Percentiles rank a stretch among this genome's conserved stretches.
These are phyloP conservation scores for Tychaedon coryphoeus DNA, from an alignment of 2,113 vertebrate species.

Conservation along the genomic window DNA sequence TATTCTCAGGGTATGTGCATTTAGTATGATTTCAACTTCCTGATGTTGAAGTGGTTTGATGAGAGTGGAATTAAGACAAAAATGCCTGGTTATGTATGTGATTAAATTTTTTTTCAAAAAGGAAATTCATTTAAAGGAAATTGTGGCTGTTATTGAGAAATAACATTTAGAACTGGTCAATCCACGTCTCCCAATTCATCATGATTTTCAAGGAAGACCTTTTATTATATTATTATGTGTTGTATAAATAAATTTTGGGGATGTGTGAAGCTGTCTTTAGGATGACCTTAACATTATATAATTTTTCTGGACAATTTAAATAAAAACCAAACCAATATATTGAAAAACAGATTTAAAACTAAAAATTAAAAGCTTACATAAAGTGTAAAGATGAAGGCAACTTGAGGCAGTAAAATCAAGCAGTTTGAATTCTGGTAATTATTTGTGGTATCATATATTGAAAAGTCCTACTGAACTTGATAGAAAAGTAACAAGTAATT, in stretches of 20 bases:
- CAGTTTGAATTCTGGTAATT: neutral
- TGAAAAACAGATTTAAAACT: neutral
- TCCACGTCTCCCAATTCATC: neutral
- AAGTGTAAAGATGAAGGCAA: neutral
- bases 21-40: neutral
- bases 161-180: neutral
- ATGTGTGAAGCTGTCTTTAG: neutral
- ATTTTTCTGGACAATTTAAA: neutral
- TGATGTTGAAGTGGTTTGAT: neutral
- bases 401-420: neutral
- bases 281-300: accelerated
- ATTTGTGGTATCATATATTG: neutral
- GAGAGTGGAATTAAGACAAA: neutral
- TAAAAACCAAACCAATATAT: neutral
- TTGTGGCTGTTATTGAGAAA: neutral
- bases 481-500: neutral
- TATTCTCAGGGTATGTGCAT: neutral
- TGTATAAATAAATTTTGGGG: neutral
- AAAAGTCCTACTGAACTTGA: neutral
- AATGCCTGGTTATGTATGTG: neutral
- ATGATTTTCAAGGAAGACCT: neutral
- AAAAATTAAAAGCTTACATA: neutral
- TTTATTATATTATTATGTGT: neutral
- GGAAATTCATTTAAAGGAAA: neutral
- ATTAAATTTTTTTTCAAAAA: neutral